A percentile compares a stretch with the other conserved stretches of the same genome.
phyloP scores from a whole-genome alignment of 1,140 invertebrate species.

The Daktulosphaira vitifoliae region DNA sequence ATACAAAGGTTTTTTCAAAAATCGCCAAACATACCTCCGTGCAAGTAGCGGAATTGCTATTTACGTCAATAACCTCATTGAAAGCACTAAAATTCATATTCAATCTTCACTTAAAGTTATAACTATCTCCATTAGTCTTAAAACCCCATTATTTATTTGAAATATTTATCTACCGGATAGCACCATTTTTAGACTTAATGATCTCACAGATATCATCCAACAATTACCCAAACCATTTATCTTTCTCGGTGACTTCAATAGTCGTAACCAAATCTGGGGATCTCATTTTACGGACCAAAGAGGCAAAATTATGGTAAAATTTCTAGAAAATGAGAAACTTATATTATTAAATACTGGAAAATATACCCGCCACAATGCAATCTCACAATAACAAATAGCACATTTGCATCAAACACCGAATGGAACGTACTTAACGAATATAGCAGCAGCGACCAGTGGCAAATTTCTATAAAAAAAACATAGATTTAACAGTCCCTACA shows the following conservation, averaged over 20 bases:
- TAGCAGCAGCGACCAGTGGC: neutral
- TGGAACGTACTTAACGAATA: neutral
- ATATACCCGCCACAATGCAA: neutral
- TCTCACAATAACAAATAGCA: constrained; percentile 4
- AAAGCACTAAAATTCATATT: neutral
- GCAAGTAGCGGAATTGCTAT: neutral
- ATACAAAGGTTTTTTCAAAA: neutral
- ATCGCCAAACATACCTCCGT: constrained; percentile 4
- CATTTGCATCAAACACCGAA: neutral
- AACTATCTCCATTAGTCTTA: neutral
- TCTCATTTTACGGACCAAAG: too few species aligned
- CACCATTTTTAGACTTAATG: too few species aligned
- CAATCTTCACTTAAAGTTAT: neutral
- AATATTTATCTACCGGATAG: neutral
- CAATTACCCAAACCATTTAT: neutral
- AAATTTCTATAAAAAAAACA: too few species aligned
- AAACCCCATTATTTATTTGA: neutral
- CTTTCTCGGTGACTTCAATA: too few species aligned
- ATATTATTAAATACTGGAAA: too few species aligned
- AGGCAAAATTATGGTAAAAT: too few species aligned
- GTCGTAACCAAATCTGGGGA: too few species aligned
- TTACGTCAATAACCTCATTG: constrained; percentile 1
- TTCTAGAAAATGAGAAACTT: neutral
- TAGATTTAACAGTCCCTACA: too few species aligned
- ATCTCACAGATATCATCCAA: too few species aligned